Conservation (phyloP, 2,797 vertebrate genomes). For the Pipistrellus kuhlii region DNA sequence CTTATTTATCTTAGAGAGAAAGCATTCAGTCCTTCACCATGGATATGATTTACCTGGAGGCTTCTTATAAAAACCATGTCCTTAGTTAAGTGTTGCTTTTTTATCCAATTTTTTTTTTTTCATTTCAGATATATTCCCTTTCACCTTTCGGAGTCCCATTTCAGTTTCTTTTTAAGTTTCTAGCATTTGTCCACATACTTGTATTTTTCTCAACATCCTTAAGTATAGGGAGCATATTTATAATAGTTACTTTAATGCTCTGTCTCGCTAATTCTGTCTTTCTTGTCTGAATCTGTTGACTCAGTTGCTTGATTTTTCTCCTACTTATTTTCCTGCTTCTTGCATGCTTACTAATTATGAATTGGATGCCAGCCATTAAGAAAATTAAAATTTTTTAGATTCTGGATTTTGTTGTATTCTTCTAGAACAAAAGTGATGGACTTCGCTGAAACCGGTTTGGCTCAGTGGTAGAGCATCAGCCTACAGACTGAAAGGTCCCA, state of each 20-base stretch:
- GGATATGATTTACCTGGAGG: too few species aligned
- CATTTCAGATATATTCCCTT: not conserved
- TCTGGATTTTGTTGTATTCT: not conserved
- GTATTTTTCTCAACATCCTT: not conserved
- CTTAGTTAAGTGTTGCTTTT: not conserved
- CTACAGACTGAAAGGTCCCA: too few species aligned
- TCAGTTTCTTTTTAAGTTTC: not conserved
- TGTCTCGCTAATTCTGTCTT: not conserved
- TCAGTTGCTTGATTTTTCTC: not conserved
- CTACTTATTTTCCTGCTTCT: not conserved
- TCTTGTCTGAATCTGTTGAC: not conserved
- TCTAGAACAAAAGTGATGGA: not conserved
- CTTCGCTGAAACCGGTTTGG: not conserved
- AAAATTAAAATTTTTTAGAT: not conserved
- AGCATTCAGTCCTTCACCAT: too few species aligned
- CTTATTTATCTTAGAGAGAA: not conserved
- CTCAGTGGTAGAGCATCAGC: too few species aligned
- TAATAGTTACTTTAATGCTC: not conserved
- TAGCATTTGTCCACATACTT: not conserved
- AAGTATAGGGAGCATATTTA: not conserved
- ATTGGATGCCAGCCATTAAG: not conserved
- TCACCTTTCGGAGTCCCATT: not conserved
- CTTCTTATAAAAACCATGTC: too few species aligned
- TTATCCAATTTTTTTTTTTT: not conserved
- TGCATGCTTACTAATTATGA: not conserved